phyloP scores from a whole-genome alignment of 1,140 invertebrate species.

The Eriosoma lanigerum region DNA sequence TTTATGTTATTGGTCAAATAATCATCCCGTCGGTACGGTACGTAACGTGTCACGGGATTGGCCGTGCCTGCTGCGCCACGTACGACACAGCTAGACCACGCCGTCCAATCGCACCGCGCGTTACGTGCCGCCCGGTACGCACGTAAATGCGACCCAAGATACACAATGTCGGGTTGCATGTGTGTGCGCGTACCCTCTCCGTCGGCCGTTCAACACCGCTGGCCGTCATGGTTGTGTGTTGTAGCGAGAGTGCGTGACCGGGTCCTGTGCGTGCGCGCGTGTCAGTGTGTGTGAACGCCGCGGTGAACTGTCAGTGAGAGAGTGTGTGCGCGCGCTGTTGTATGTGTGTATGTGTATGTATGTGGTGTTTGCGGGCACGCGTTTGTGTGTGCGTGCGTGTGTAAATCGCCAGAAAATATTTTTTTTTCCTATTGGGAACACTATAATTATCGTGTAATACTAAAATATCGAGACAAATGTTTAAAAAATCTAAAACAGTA shows the following conservation, averaged over 20 bases:
- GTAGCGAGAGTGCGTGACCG: not conserved
- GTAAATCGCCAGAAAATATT: not conserved
- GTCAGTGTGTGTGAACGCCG: not conserved
- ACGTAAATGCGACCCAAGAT: conserved; percentile 14
- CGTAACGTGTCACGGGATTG: conserved; percentile 9
- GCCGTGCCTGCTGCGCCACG: not conserved
- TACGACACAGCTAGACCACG: not conserved
- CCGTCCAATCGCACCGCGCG: not conserved
- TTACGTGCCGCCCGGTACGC: not conserved
- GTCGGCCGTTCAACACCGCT: not conserved
- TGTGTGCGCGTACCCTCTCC: not conserved
- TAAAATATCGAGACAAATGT: too few relatives aligned
- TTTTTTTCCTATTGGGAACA: not conserved
- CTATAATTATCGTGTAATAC: too few relatives aligned
- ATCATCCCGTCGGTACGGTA: not conserved
- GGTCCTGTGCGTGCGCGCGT: conserved; percentile 10
- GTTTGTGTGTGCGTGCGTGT: not conserved
- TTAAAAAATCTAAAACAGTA: too few relatives aligned
- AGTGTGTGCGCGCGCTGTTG: not conserved
- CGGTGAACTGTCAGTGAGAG: not conserved
- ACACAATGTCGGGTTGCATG: conserved; percentile 27
- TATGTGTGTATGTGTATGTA: not conserved
- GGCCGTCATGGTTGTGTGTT: not conserved
- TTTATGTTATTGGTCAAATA: conserved; percentile 41
- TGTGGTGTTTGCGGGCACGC: not conserved